phyloP scores from a whole-genome alignment of 2,797 vertebrate genomes.

The Sebastes goodei region DNA sequence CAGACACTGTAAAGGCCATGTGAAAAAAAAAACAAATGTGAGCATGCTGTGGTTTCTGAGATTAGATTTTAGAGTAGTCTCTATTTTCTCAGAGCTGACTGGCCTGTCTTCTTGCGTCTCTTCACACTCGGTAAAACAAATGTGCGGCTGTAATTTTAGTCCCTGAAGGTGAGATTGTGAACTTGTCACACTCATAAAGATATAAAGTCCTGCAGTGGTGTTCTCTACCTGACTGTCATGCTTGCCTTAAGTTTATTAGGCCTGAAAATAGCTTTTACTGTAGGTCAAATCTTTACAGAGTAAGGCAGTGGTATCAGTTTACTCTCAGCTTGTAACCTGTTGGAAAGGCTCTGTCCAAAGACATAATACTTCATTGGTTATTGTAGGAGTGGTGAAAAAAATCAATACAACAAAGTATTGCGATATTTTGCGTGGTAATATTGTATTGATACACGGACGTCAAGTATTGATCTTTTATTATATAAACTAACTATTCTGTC shows the following conservation, averaged over 20 bases:
- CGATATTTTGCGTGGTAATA: no score
- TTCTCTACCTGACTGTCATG: conserved; percentile 58
- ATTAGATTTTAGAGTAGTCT: conserved; percentile 13
- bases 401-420: no score
- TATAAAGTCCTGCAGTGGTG: conserved; percentile 50
- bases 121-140: conserved; percentile 38
- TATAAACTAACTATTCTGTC: no score
- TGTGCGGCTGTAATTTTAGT: conserved; percentile 42
- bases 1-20: conserved; percentile 18
- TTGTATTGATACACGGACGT: no score
- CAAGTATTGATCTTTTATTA: no score
- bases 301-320: conserved; percentile 34
- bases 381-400: background rate
- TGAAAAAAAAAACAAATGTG: background rate
- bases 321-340: conserved; percentile 23
- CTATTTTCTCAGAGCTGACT: background rate
- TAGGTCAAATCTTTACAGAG: conserved; percentile 34
- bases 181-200: conserved; percentile 67
- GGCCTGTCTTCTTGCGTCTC: background rate
- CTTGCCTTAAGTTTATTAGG: conserved; percentile 69
- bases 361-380: conserved; percentile 1
- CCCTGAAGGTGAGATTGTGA: conserved; percentile 57
- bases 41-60: conserved; percentile 2
- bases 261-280: conserved; percentile 69
- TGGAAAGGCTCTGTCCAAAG: conserved; percentile 17